These are phyloP conservation scores for Adrianichthys oophorus DNA, from an alignment of 2,797 vertebrate genomes.

Conservation along the genomic window DNA sequence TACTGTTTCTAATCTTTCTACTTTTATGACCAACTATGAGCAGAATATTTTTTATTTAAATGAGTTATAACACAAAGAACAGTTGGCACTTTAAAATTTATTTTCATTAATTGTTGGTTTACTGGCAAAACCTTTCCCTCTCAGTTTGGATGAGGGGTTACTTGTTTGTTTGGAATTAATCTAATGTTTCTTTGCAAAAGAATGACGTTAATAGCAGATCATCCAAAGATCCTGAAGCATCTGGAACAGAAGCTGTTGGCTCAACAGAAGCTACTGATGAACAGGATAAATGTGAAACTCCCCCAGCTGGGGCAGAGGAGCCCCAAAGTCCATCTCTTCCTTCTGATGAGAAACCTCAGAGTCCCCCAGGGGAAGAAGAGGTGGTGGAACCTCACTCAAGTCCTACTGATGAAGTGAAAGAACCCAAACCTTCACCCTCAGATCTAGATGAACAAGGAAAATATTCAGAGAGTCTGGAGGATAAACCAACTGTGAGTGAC, in stretches of 20 bases:
- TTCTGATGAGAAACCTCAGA: not conserved
- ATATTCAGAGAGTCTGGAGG: slow-evolving; percentile 26
- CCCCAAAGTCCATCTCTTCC: slow-evolving; percentile 1
- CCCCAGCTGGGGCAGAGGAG: slow-evolving; percentile 11
- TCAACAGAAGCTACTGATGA: slow-evolving; percentile 1
- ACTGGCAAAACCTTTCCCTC: no score
- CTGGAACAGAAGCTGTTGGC: slow-evolving; percentile 28
- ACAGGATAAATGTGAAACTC: not conserved
- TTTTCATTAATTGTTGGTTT: no score
- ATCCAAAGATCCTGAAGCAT: slow-evolving; percentile 19
- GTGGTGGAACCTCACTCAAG: not conserved
- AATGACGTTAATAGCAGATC: slow-evolving; percentile 36
- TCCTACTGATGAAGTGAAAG: slow-evolving; percentile 10
- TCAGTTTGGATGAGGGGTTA: no score
- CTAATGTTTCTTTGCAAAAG: slow-evolving; percentile 57
- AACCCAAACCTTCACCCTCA: not conserved
- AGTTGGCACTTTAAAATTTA: no score
- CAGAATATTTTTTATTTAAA: no score
- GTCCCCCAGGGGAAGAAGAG: not conserved
- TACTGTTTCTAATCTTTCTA: no score
- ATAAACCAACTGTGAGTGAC: slow-evolving; percentile 71
- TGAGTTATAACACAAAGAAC: no score
- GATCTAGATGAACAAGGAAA: slow-evolving; percentile 17
- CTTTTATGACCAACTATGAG: no score
- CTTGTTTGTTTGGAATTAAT: slow-evolving; percentile 10